These are phyloP conservation scores for Strigamia transsilvanica DNA, from an alignment of 2,888 invertebrate genomes.

Conservation along the genomic window DNA sequence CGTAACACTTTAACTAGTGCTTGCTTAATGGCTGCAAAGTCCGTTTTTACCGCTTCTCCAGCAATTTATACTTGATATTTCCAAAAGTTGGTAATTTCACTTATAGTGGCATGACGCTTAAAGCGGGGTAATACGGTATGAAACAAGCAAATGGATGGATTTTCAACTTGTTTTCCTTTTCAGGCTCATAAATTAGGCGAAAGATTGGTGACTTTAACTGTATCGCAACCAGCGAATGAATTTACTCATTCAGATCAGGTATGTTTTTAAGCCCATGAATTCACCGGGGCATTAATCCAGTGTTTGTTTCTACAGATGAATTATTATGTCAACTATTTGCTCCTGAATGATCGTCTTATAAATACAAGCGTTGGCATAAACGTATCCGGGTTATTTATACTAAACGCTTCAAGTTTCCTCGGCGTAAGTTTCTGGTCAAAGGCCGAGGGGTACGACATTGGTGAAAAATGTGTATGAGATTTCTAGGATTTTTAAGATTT, in stretches of 20 bases:
- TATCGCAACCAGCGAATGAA: not conserved
- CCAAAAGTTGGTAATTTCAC: too few relatives aligned
- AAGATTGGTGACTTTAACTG: not conserved
- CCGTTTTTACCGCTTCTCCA: too few relatives aligned
- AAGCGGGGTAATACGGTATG: too few relatives aligned
- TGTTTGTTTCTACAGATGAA: not conserved
- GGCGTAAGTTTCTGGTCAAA: not conserved
- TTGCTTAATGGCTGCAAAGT: too few relatives aligned
- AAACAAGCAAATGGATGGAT: not conserved
- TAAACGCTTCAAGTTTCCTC: constrained; percentile 1
- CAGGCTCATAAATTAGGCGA: not conserved
- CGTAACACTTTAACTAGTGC: too few relatives aligned
- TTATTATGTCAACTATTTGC: not conserved
- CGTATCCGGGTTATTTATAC: not conserved
- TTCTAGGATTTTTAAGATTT: too few relatives aligned
- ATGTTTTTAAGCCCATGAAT: not conserved
- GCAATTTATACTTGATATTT: too few relatives aligned
- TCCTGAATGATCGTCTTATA: not conserved
- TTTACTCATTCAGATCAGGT: not conserved
- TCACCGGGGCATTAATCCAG: too few relatives aligned
- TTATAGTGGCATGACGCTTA: too few relatives aligned
- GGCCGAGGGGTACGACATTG: too few relatives aligned
- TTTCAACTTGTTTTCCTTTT: not conserved
- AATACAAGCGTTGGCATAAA: not conserved
- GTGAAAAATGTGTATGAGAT: too few relatives aligned